Evolutionary conservation across 2,888 invertebrate species (phyloP).

Genomic region (Ormia ochracea): DNA sequence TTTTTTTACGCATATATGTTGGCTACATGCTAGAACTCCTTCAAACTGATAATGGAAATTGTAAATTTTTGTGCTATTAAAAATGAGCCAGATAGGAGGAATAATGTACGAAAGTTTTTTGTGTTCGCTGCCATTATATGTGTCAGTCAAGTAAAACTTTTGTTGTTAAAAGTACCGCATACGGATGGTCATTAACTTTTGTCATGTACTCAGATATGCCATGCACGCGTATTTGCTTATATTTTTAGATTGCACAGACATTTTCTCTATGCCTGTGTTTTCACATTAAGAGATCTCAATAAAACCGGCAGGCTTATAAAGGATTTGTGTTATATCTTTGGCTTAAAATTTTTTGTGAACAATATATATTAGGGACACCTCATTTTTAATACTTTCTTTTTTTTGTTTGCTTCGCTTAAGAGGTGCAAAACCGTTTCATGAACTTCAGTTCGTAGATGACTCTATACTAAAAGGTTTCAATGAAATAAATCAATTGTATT

Average conservation of each 20-base stretch:
- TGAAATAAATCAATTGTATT: no score
- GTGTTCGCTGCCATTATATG: neutral
- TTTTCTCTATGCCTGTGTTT: neutral
- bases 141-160: conserved; percentile 23
- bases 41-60: no score
- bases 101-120: conserved; percentile 42
- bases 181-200: conserved; percentile 40
- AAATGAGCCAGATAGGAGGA: conserved; percentile 51
- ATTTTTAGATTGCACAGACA: neutral
- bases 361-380: neutral
- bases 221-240: conserved; percentile 23
- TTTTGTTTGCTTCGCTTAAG: no score
- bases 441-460: no score
- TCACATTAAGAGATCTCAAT: neutral
- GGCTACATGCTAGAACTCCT: no score
- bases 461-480: no score
- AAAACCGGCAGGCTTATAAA: conserved; percentile 35
- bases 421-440: no score
- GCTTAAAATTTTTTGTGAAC: neutral
- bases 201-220: conserved; percentile 15
- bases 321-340: conserved; percentile 29
- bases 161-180: conserved; percentile 23
- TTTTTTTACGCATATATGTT: no score
- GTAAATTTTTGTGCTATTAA: no score
- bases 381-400: no score